Evolutionary conservation across 2,888 invertebrate species (phyloP).

Genomic region (Eupeodes luniger): DNA sequence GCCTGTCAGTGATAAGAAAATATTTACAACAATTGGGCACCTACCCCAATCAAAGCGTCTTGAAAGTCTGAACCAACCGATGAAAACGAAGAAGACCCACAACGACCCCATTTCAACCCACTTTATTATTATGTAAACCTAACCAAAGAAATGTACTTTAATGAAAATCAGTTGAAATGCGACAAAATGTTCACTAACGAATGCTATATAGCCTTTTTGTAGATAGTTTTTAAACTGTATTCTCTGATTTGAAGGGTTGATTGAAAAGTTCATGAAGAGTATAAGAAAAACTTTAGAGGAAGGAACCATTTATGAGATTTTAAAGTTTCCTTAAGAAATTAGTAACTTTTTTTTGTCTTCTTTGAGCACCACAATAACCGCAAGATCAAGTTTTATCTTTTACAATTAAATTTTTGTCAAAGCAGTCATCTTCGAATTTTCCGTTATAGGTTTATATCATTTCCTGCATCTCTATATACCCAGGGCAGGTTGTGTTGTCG

Average conservation of each 20-base stretch:
- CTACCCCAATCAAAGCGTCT: constrained; percentile 33
- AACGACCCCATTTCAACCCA: not conserved
- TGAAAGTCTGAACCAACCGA: no score
- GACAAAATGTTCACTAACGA: constrained; percentile 29
- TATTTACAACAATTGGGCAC: constrained; percentile 47
- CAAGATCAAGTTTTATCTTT: no score
- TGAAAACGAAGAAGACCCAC: not conserved
- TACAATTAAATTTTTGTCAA: not conserved
- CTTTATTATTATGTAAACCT: not conserved
- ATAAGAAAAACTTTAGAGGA: not conserved
- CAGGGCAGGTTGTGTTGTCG: not conserved
- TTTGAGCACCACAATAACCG: no score
- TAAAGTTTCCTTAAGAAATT: not conserved
- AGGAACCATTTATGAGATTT: not conserved
- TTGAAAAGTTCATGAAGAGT: not conserved
- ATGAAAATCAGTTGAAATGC: constrained; percentile 32
- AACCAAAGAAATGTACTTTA: not conserved
- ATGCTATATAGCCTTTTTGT: not conserved
- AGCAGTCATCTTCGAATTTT: not conserved
- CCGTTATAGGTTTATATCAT: not conserved
- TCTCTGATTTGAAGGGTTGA: not conserved
- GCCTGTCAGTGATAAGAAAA: constrained; percentile 55
- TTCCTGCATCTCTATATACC: not conserved
- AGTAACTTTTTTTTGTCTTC: not conserved
- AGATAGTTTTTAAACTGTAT: not conserved